Evolutionary conservation across 2,113 vertebrate genomes (phyloP), one percentile per base, ranked within the genome.

Genomic region (Eupsittula cactorum): DNA sequence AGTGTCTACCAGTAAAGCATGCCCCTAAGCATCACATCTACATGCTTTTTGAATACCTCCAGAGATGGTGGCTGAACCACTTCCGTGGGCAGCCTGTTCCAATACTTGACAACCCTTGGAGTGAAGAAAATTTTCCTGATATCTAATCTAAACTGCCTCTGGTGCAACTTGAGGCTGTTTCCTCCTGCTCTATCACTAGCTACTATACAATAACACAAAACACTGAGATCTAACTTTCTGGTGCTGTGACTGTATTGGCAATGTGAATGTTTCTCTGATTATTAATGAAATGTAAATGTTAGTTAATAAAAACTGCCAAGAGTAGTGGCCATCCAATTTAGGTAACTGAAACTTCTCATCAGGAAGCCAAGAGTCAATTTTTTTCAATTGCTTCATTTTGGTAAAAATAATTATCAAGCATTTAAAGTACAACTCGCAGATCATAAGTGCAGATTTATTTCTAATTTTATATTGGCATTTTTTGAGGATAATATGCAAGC

Each of bases 301-400:
- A 71, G 73, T 93, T 96, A 64, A 89, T 73, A 67, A 96, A 88
- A 97, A 71, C 52, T 41, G 82, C 74, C 86, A 95, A 62, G 75
- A 86, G 79, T 55, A 93, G 83, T 67, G 88, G 87, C 83, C 86
- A 85, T 68, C 57, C 37, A 25, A n/a, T 82, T 94, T 67, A 97
- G 83, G 94, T 84, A 93, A 91, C 41, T 80, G 92, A 96, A 97
- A 97, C 86, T 93, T 71, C 93, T 93, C 94, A 90, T 50, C 69
- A 82, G 81, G 95, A 87, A 91, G 75, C 67, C 35, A 96, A 78
- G 12, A 64, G 44, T 85, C 31, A 16, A 4, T 78, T 92, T 96
- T 91, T 93, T 96, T 12, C 55, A 95, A 96, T 88, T 42, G 12
- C 4, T 96, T 97, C 20, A 29, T 91, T 97, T 89, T 80, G 70